Evolutionary conservation across 2,113 vertebrate genomes (phyloP), one percentile per base, ranked within the genome.

Genomic region (Hassar affinis): DNA sequence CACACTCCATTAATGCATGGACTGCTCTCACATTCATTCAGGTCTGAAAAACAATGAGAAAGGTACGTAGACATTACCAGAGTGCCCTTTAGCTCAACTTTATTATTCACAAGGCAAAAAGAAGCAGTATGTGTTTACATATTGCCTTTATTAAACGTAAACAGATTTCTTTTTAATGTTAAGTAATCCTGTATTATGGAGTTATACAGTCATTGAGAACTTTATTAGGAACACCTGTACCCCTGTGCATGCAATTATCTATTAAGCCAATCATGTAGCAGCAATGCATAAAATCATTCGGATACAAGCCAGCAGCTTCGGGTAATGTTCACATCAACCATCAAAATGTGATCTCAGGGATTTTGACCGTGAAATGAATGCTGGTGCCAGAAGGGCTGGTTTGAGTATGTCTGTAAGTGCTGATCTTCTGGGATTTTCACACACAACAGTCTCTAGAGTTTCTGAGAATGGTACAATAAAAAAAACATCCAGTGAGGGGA

Each of bases 21-120:
- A 68, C 87, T 94, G 85, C 90, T 95, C 89, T 94, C 94, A 92
- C 95, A 96, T 92, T 97, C 95, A 85, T 96, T 94, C 92, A 95
- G 87, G 88, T 96, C 95, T 97, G 89, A 38, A 93, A 86, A 61
- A 66, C 71, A 77, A 69, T 33, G 59, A 22, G 17, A 69, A 35
- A 18, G 2, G 12, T 10, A 27, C 20, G 66, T 33, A 66, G 52
- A 10, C 22, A 84, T 84, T 42, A 47, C 51, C 27, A 54, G 30
- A 27, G 25, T 30, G 38, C 71, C 18, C 25, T 18, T 33, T 45
- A 51, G 49, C 17, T 22, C 42, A 51, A 20, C 4, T 49, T n/a
- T 30, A 18, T 74, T 74, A 42, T 69, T 51, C 27, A 62, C 15
- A 27, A 82, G 18, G 18, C 79, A 52, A 68, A 52, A 79, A 79